Conservation (phyloP, 2,888 invertebrate genomes). For the Heterodera filipjevi region DNA sequence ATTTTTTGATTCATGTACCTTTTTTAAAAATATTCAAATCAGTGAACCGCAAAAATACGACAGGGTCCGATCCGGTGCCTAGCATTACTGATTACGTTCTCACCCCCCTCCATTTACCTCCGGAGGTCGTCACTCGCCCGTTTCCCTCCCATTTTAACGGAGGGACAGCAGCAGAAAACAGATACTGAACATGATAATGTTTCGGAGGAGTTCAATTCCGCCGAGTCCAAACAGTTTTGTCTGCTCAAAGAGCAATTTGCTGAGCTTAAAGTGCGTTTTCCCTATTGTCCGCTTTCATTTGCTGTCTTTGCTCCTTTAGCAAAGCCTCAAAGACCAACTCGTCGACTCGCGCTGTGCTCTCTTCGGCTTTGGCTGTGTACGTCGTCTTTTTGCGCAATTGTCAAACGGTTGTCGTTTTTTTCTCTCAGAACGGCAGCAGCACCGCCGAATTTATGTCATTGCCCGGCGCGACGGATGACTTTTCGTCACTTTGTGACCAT, state of each 20-base stretch:
- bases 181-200: neutral
- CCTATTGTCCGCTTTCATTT: neutral
- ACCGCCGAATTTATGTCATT: constrained; percentile 48
- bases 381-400: neutral
- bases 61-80: no score
- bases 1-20: no score
- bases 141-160: neutral
- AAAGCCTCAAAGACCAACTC: constrained; percentile 34
- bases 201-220: neutral
- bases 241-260: constrained; percentile 36
- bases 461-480: constrained; percentile 45
- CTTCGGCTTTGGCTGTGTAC: constrained; percentile 45
- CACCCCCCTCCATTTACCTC: neutral
- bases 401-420: neutral
- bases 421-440: constrained; percentile 39
- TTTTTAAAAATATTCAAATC: no score
- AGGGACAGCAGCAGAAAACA: constrained; percentile 11
- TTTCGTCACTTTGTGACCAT: constrained; percentile 37
- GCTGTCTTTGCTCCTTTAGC: constrained; percentile 30
- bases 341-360: constrained; percentile 56
- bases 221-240: constrained; percentile 12
- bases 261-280: constrained; percentile 28
- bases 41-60: no score
- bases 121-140: neutral
- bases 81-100: no score